Evolutionary conservation across 2,797 vertebrate genomes (phyloP).

Genomic region (Pseudomugil tenellus): DNA sequence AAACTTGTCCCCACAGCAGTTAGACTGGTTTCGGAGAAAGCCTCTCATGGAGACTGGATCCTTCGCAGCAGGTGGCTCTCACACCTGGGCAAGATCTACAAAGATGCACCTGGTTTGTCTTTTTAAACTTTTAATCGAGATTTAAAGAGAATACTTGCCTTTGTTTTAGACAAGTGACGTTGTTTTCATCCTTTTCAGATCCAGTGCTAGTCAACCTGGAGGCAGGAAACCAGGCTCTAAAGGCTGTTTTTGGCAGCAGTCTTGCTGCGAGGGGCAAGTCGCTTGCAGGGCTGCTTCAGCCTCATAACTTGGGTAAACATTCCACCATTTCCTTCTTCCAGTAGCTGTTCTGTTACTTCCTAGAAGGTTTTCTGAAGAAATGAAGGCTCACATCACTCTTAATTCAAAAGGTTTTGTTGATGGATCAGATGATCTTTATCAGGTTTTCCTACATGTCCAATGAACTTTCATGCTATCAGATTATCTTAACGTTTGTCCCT

Average conservation of each 20-base stretch:
- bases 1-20: constrained; percentile 87
- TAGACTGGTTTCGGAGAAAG: constrained; percentile 88
- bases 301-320: constrained; percentile 87
- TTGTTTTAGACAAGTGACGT: too few species aligned
- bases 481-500: too few species aligned
- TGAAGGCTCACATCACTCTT: too few species aligned
- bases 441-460: too few species aligned
- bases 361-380: too few species aligned
- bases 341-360: too few species aligned
- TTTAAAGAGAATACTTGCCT: background rate
- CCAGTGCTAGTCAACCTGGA: constrained; percentile 85
- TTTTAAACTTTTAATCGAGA: too few species aligned
- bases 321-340: background rate
- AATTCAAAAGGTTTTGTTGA: too few species aligned
- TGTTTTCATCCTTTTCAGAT: constrained; percentile 75
- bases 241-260: constrained; percentile 88
- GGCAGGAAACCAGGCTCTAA: constrained; percentile 88
- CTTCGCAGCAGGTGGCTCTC: constrained; percentile 92
- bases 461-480: too few species aligned
- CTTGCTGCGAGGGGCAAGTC: constrained; percentile 88
- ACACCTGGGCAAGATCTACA: constrained; percentile 85
- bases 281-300: constrained; percentile 89
- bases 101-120: constrained; percentile 75
- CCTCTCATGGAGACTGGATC: constrained; percentile 93
- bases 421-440: too few species aligned